Evolutionary conservation across 1,140 invertebrate species (phyloP), one percentile per base, ranked within the genome.

Genomic region (Tigriopus japonicus): DNA sequence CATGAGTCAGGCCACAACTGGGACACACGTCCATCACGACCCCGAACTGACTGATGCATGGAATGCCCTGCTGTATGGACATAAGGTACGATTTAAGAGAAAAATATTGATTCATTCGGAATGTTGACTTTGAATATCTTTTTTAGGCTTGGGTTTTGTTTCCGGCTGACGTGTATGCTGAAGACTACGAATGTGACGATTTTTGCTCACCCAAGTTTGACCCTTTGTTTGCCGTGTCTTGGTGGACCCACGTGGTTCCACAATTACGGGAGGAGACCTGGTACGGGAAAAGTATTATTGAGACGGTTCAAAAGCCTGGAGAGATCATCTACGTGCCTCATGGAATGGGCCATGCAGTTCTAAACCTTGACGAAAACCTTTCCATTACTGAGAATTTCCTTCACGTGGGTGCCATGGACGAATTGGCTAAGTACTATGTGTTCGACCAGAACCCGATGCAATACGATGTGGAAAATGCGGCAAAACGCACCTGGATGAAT

Each of bases 221-320:
- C 12, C 19, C 21, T 7, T 54, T 54, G 21, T 54, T 54, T 23
- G 21, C 52, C 14, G 21, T 28, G n/a, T 21, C 52, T 13, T 54
- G 52, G 52, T 54, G 35, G 19, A 54, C 52, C 14, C 19, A 54
- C n/a, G 52, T 28, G n/a, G 52, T 54, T 54, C 52, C 52, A 2
- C 52, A 54, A 13, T 28, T 54, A 13, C 1, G 52, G 17, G 21
- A 28, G 17, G 35, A 54, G 21, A 54, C 21, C 12, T 54, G 52
- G 52, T 54, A 54, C 17, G 52, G 52, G n/a, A 21, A 54, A 13
- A 6, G 21, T 3, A 54, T 54, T 54, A 54, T 54, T 6, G 52
- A 54, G 52, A 54, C 52, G 21, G 35, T 54, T 54, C 52, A 54
- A 54, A 28, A 28, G n/a, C 52, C 52, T 15, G 52, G 52, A 6